These are phyloP conservation scores for Malthinus flaveolus DNA, from an alignment of 2,888 invertebrate genomes.

Conservation along the genomic window DNA sequence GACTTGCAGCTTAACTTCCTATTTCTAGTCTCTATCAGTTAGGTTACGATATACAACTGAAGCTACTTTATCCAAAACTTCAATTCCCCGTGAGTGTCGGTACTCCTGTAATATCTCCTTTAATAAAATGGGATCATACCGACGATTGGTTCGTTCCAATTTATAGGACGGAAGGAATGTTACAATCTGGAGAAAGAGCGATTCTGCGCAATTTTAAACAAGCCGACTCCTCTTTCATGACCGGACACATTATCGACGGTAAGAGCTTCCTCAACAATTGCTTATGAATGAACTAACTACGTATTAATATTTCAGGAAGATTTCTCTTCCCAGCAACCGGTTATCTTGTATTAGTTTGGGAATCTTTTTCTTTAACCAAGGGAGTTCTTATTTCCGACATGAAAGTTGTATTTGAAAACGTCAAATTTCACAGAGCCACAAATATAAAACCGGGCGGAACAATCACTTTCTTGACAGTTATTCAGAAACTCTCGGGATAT, in stretches of 20 bases:
- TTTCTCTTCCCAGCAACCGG: conserved; percentile 65
- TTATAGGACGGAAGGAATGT: conserved; percentile 68
- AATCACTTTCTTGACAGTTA: conserved; percentile 35
- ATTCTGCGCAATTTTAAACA: conserved; percentile 64
- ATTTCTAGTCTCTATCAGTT: conserved; percentile 69
- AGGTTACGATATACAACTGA: conserved; percentile 75
- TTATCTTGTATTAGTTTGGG: conserved; percentile 57
- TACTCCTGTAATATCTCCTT: conserved; percentile 81
- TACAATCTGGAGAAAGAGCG: conserved; percentile 67
- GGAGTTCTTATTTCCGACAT: conserved; percentile 52
- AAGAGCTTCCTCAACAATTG: too few species aligned
- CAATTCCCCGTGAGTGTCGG: conserved; percentile 82
- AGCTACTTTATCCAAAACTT: conserved; percentile 75
- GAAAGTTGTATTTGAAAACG: conserved; percentile 62
- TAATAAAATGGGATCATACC: conserved; percentile 88
- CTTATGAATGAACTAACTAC: too few species aligned
- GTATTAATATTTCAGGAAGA: conserved; percentile 18
- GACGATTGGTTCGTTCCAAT: conserved; percentile 74
- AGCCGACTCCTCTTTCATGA: conserved; percentile 71
- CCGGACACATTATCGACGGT: conserved; percentile 80
- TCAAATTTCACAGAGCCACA: conserved; percentile 63
- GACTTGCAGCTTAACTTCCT: too few species aligned
- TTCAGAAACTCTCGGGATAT: conserved; percentile 40
- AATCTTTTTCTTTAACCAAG: conserved; percentile 55
- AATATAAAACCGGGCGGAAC: conserved; percentile 55